phyloP scores from a whole-genome alignment of 2,797 vertebrate species.

The Micrastur ruficollis region DNA sequence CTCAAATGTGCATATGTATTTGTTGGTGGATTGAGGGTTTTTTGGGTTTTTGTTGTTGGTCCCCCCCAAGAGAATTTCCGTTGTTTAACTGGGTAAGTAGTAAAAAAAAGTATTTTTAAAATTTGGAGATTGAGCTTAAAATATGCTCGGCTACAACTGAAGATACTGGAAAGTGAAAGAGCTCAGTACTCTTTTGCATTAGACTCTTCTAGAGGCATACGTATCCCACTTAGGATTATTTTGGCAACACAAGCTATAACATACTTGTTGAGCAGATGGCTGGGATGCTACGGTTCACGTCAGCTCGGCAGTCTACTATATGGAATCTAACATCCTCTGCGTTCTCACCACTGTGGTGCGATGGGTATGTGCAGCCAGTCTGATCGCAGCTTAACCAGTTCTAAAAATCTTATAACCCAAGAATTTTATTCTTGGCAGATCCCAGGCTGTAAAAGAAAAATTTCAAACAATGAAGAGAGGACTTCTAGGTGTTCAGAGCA shows the following conservation, averaged over 20 bases:
- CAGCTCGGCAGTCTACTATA: not conserved
- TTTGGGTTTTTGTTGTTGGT: not conserved
- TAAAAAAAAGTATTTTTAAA: not conserved
- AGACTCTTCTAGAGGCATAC: not conserved
- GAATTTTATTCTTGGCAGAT: not conserved
- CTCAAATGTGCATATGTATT: accelerated
- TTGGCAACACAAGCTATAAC: not conserved
- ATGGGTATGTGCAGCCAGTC: accelerated
- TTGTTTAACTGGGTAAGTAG: not conserved
- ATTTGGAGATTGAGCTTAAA: not conserved
- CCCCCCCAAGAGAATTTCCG: not conserved
- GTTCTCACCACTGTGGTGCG: accelerated
- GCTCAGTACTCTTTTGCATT: not conserved
- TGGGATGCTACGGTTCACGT: not conserved
- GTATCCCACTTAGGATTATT: not conserved
- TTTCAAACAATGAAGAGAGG: not conserved
- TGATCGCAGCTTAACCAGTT: not conserved
- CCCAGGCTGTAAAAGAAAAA: not conserved
- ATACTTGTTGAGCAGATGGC: not conserved
- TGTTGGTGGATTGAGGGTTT: not conserved
- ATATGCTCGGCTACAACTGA: not conserved
- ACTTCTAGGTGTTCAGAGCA: not conserved
- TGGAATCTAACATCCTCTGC: not conserved
- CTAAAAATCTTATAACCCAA: not conserved
- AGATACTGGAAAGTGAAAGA: not conserved